Percentiles rank a stretch among this genome's conserved stretches.
Conservation (phyloP, 1,140 invertebrate genomes). For the Oncopeltus fasciatus region DNA sequence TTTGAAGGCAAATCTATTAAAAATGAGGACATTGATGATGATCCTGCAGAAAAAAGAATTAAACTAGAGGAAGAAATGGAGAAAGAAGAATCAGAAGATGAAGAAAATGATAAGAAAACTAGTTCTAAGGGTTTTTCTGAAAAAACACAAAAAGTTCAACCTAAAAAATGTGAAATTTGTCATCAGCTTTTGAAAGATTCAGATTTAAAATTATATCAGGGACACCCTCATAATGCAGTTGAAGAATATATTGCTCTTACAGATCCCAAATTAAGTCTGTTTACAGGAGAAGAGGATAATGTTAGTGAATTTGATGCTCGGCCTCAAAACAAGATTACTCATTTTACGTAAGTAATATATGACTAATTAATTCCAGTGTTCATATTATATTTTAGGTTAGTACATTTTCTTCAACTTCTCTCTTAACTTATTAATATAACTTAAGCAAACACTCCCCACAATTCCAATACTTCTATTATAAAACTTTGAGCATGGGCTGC, state of each 20-base stretch:
- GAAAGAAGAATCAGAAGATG: neutral
- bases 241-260: slow-evolving; percentile 65
- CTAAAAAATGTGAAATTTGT: slow-evolving; percentile 37
- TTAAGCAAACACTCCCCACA: too few relatives aligned
- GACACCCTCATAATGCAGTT: slow-evolving; percentile 55
- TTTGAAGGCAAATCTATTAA: neutral
- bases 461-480: too few relatives aligned
- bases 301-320: slow-evolving; percentile 40
- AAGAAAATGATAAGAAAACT: neutral
- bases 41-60: slow-evolving; percentile 1
- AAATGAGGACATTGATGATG: slow-evolving; percentile 1
- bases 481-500: too few relatives aligned
- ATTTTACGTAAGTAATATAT: slow-evolving; percentile 28
- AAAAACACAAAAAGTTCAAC: slow-evolving; percentile 14
- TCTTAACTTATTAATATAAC: too few relatives aligned
- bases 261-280: slow-evolving; percentile 56
- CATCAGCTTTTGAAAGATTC: slow-evolving; percentile 45
- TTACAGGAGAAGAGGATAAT: slow-evolving; percentile 43
- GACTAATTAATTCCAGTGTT: neutral
- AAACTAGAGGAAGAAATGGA: neutral
- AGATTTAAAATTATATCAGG: slow-evolving; percentile 51
- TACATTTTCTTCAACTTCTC: neutral
- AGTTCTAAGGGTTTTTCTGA: neutral
- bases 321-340: slow-evolving; percentile 50
- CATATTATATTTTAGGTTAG: neutral